phyloP scores from a whole-genome alignment of 2,888 invertebrate species.

The Drosophila atripex region DNA sequence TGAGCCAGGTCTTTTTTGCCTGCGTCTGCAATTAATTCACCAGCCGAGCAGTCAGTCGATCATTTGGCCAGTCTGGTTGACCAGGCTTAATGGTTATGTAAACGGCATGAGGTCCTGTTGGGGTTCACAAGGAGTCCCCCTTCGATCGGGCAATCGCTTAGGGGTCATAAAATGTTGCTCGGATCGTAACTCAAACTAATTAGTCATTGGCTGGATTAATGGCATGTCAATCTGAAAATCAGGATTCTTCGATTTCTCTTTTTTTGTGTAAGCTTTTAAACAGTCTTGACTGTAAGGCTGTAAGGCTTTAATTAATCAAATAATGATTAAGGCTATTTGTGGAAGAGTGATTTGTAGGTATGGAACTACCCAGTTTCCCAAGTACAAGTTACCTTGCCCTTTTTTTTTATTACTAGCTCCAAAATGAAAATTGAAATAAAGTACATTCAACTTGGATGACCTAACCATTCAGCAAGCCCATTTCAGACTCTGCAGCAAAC shows the following conservation, averaged over 20 bases:
- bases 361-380: neutral
- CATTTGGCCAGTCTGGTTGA: slow-evolving; percentile 37
- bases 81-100: slow-evolving; percentile 36
- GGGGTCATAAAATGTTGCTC: slow-evolving; percentile 42
- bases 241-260: slow-evolving; percentile 10
- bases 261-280: neutral
- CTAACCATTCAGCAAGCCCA: neutral
- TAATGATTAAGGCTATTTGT: neutral
- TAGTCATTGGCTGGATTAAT: slow-evolving; percentile 57
- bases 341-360: neutral
- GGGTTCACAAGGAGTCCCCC: slow-evolving; percentile 18
- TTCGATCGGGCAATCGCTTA: slow-evolving; percentile 12
- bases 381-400: too few relatives aligned
- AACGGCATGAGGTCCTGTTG: slow-evolving; percentile 60
- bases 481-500: slow-evolving; percentile 3
- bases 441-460: slow-evolving; percentile 5
- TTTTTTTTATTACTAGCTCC: too few relatives aligned
- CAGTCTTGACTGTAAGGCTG: neutral
- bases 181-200: slow-evolving; percentile 55
- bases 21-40: slow-evolving; percentile 59
- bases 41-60: slow-evolving; percentile 52
- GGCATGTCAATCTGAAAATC: slow-evolving; percentile 31
- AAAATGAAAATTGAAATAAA: slow-evolving; percentile 19
- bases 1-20: slow-evolving; percentile 38
- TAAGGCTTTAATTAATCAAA: slow-evolving; percentile 7